These are phyloP conservation scores for Sardina pilchardus DNA, from an alignment of 2,113 vertebrate species.

Conservation along the genomic window DNA sequence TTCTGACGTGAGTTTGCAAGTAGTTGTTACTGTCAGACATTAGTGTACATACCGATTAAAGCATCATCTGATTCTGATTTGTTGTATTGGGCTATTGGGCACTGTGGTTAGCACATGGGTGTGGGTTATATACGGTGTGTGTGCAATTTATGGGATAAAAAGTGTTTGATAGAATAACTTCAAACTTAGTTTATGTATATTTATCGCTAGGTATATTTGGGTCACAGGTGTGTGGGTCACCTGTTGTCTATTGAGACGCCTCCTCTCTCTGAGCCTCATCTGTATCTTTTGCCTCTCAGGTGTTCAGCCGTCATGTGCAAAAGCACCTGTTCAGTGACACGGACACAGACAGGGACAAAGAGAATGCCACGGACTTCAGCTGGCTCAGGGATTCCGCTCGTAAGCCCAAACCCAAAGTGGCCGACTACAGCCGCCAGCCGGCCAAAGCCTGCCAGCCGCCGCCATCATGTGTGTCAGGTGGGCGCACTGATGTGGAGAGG, in stretches of 20 bases:
- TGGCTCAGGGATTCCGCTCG: slow-evolving; percentile 80
- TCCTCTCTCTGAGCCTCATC: neutral
- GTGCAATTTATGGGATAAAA: too few relatives aligned
- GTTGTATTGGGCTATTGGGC: too few relatives aligned
- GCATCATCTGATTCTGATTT: too few relatives aligned
- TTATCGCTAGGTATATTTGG: neutral
- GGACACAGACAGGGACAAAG: slow-evolving; percentile 85
- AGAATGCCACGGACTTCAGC: slow-evolving; percentile 78
- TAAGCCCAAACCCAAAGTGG: slow-evolving; percentile 76
- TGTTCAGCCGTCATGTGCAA: slow-evolving; percentile 59
- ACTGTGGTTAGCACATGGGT: too few relatives aligned
- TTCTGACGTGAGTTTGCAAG: neutral
- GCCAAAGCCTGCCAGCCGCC: slow-evolving; percentile 39
- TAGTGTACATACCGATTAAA: too few relatives aligned
- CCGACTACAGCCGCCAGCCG: slow-evolving; percentile 76
- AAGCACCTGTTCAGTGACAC: slow-evolving; percentile 88
- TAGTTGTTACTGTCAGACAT: neutral
- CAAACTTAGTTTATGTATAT: too few relatives aligned
- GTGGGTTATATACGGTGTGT: too few relatives aligned
- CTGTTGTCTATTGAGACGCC: neutral
- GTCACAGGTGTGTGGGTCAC: neutral
- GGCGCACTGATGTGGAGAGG: too few relatives aligned
- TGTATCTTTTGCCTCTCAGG: slow-evolving; percentile 41
- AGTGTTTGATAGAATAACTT: too few relatives aligned
- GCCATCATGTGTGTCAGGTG: slow-evolving; percentile 53